Evolutionary conservation across 92 coral and sea anemone species (phyloP).

Genomic region (Zoanthus solanderi): DNA sequence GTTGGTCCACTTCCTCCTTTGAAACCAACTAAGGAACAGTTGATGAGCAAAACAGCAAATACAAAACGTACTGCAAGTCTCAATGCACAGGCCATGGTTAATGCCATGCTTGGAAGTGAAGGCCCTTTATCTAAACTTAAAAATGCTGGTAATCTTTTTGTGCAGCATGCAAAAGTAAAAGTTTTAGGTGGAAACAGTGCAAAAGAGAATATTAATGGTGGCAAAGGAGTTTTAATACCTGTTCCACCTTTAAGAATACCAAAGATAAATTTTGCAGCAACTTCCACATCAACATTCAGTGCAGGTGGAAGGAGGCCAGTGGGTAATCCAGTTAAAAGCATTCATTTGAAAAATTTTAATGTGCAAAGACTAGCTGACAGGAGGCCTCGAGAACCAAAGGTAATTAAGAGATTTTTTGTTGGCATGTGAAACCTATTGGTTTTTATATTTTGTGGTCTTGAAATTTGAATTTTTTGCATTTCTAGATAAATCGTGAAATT

Average conservation of each 20-base stretch:
- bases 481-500: too few relatives aligned
- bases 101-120: slow-evolving; percentile 82
- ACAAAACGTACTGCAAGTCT: slow-evolving; percentile 92
- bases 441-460: too few relatives aligned
- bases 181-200: slow-evolving; percentile 70
- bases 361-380: slow-evolving; percentile 77
- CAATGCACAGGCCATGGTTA: slow-evolving; percentile 96
- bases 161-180: slow-evolving; percentile 67
- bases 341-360: slow-evolving; percentile 78
- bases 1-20: slow-evolving; percentile 93
- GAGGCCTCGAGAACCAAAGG: slow-evolving; percentile 85
- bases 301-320: slow-evolving; percentile 89
- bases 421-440: too few relatives aligned
- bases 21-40: slow-evolving; percentile 87
- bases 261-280: slow-evolving; percentile 98
- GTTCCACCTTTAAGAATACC: slow-evolving; percentile 80
- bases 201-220: slow-evolving; percentile 58
- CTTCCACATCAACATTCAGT: slow-evolving; percentile 96
- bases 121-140: slow-evolving; percentile 83
- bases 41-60: slow-evolving; percentile 86
- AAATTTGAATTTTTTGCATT: too few relatives aligned
- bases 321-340: slow-evolving; percentile 80
- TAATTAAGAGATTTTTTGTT: slow-evolving; percentile 1
- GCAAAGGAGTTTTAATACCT: slow-evolving; percentile 59
- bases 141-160: slow-evolving; percentile 67